phyloP scores from a whole-genome alignment of 2,113 vertebrate species.

The Ceuthmochares aereus region DNA sequence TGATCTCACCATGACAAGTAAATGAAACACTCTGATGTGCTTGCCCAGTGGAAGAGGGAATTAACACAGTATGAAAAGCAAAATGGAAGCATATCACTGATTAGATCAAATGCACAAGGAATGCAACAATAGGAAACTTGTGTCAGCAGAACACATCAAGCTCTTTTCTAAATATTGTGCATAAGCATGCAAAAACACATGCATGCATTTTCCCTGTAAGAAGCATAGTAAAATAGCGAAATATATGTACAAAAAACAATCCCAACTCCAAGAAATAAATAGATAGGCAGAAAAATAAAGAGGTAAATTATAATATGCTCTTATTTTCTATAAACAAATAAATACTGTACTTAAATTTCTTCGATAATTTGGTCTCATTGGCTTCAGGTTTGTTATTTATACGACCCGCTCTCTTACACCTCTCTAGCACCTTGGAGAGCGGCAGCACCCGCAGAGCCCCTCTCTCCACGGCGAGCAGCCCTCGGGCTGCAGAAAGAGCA shows the following conservation, averaged over 20 bases:
- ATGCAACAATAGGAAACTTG: slow-evolving; percentile 33
- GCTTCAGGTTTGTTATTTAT: background rate
- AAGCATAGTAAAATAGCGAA: background rate
- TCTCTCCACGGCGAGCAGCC: background rate
- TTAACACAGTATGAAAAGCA: slow-evolving; percentile 58
- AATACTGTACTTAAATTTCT: background rate
- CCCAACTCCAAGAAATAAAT: background rate
- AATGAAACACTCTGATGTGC: slow-evolving; percentile 60
- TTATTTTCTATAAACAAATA: background rate
- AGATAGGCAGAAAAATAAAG: too few species aligned
- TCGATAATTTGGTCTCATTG: accelerated
- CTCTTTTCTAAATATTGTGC: background rate
- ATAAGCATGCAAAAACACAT: background rate
- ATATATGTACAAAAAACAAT: background rate
- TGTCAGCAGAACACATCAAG: slow-evolving; percentile 50
- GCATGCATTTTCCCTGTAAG: background rate
- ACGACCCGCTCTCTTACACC: accelerated
- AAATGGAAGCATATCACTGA: slow-evolving; percentile 49
- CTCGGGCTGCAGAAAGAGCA: accelerated
- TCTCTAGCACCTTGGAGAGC: slow-evolving; percentile 64
- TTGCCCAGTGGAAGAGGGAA: slow-evolving; percentile 60
- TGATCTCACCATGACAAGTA: slow-evolving; percentile 64
- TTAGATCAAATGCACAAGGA: slow-evolving; percentile 50
- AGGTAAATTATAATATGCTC: accelerated
- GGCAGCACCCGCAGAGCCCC: background rate